Evolutionary conservation across 2,888 invertebrate species (phyloP).

Genomic region (Sphaeridia pumilis): DNA sequence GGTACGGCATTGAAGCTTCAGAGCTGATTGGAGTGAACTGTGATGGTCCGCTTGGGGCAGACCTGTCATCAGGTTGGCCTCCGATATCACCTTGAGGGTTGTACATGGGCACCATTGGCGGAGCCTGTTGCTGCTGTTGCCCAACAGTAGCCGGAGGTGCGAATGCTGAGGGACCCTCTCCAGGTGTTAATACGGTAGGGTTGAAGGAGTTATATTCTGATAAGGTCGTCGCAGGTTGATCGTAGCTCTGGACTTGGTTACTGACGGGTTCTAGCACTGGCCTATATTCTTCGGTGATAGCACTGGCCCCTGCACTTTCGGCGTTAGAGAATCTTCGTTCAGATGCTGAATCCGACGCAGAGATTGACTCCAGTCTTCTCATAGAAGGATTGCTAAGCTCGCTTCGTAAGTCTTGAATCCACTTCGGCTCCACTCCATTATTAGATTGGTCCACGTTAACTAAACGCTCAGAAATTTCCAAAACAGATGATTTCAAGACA

Average conservation of each 20-base stretch:
- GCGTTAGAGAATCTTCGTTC: conserved; percentile 9
- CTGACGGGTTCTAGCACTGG: too few species aligned
- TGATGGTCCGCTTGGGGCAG: neutral
- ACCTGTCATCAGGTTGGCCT: neutral
- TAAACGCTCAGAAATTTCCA: conserved; percentile 29
- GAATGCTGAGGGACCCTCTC: too few species aligned
- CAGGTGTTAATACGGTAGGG: too few species aligned
- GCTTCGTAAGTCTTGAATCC: conserved; percentile 15
- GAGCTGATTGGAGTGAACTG: neutral
- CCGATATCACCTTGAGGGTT: neutral
- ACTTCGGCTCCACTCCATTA: conserved; percentile 2
- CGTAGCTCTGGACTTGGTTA: too few species aligned
- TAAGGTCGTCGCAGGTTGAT: too few species aligned
- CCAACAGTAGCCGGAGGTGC: too few species aligned
- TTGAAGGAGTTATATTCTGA: too few species aligned
- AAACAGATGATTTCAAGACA: conserved; percentile 16
- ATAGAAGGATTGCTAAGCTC: neutral
- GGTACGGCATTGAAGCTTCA: neutral
- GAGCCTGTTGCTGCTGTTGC: too few species aligned
- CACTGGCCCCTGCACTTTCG: too few species aligned
- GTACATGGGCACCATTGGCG: neutral
- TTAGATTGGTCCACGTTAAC: conserved; percentile 13
- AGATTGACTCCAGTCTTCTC: neutral
- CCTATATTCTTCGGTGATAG: too few species aligned
- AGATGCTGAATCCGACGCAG: conserved; percentile 1